Percentiles rank a stretch among this genome's conserved stretches.
phyloP scores from a whole-genome alignment of 2,797 vertebrate genomes.

The Sebastes matsubarae region DNA sequence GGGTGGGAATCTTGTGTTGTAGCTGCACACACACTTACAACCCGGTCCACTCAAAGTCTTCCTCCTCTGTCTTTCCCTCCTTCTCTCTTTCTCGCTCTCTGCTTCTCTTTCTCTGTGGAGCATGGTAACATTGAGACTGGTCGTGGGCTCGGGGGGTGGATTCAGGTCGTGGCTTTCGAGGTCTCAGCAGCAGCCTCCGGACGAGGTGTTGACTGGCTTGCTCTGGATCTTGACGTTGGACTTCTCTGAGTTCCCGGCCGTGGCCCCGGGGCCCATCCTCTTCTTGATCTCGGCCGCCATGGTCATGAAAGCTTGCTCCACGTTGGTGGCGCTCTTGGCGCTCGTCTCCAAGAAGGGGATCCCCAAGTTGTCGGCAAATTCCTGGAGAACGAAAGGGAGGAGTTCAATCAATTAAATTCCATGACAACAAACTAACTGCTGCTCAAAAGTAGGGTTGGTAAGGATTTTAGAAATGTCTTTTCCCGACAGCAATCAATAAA shows the following conservation, averaged over 20 bases:
- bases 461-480: too few species aligned
- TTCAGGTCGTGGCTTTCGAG: conserved; percentile 10
- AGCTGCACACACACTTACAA: conserved; percentile 89
- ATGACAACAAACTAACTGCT: not conserved
- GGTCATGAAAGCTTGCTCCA: conserved; percentile 99
- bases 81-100: not conserved
- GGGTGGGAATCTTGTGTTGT: conserved; percentile 85
- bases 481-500: too few species aligned
- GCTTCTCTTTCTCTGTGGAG: conserved; percentile 47
- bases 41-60: conserved; percentile 86
- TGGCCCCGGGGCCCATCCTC: conserved; percentile 95
- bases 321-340: conserved; percentile 97
- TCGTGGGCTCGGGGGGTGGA: conserved; percentile 23
- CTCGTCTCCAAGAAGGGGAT: conserved; percentile 98
- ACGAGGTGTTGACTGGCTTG: conserved; percentile 96
- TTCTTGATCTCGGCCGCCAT: conserved; percentile 99
- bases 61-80: conserved; percentile 50
- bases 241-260: conserved; percentile 90
- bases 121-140: conserved; percentile 59
- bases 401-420: not conserved
- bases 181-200: conserved; percentile 96
- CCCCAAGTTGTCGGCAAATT: conserved; percentile 94
- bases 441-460: too few species aligned
- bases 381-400: conserved; percentile 74
- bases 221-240: conserved; percentile 98